Conservation (phyloP, 64 coral and sea anemone species). For the Platygyra sinensis region DNA sequence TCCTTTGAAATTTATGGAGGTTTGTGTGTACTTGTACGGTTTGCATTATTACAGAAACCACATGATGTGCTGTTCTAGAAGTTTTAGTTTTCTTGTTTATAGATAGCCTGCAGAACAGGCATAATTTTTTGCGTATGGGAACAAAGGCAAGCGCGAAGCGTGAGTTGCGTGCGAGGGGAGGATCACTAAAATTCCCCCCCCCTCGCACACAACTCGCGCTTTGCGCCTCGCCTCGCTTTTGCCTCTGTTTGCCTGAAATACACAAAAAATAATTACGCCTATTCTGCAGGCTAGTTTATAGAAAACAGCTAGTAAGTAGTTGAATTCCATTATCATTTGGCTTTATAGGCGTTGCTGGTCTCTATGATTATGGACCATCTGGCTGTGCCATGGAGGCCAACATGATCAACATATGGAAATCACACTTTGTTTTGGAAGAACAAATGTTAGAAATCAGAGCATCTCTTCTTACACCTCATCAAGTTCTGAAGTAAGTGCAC, state of each 20-base stretch:
- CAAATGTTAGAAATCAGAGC: constrained; percentile 97
- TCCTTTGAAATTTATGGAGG: constrained; percentile 99
- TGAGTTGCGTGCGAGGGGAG: too few relatives aligned
- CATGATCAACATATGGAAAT: constrained; percentile 87
- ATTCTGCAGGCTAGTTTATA: too few relatives aligned
- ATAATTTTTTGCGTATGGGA: too few relatives aligned
- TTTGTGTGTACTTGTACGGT: background rate
- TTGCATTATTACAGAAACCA: background rate
- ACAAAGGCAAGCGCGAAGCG: too few relatives aligned
- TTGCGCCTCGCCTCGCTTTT: too few relatives aligned
- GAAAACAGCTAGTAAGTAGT: background rate
- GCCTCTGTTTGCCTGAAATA: too few relatives aligned
- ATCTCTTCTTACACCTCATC: constrained; percentile 80
- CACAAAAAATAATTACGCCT: too few relatives aligned
- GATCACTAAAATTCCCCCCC: too few relatives aligned
- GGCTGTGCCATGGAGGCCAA: constrained; percentile 98
- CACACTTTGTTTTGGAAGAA: constrained; percentile 97
- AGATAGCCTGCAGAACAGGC: too few relatives aligned
- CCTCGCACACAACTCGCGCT: too few relatives aligned
- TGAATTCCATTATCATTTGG: background rate
- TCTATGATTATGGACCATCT: constrained; percentile 97
- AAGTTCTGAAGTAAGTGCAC: constrained; percentile 88
- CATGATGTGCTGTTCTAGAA: background rate
- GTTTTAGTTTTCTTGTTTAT: too few relatives aligned
- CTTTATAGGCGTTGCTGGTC: constrained; percentile 87